These are phyloP conservation scores for Dicaeum eximium DNA, from an alignment of 2,113 vertebrate species.

Conservation along the genomic window DNA sequence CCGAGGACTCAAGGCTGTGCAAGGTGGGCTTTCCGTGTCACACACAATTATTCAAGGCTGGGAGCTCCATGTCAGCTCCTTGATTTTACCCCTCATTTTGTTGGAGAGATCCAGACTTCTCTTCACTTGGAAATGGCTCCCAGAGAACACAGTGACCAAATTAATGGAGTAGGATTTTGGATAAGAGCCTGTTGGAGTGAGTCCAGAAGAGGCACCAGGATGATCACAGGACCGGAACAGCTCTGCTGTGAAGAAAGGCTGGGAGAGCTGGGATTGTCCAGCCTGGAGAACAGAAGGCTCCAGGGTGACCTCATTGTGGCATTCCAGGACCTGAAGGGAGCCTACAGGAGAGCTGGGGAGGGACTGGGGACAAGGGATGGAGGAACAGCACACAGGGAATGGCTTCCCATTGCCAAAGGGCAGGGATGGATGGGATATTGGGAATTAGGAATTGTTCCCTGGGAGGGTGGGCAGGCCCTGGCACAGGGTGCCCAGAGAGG, in stretches of 20 bases:
- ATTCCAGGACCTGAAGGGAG: background rate
- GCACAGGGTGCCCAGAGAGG: background rate
- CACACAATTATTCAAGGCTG: background rate
- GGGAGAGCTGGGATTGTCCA: background rate
- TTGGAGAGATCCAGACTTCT: background rate
- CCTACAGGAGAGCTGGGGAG: background rate
- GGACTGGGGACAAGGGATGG: rapidly evolving
- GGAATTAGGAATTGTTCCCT: background rate
- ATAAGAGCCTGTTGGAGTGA: background rate
- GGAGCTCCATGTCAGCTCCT: background rate
- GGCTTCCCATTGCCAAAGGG: background rate
- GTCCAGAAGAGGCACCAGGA: background rate
- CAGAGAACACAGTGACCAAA: background rate
- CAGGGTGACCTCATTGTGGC: background rate
- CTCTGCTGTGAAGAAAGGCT: background rate
- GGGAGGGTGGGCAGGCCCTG: background rate
- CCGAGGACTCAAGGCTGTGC: background rate
- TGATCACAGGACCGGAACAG: background rate
- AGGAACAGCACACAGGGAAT: background rate
- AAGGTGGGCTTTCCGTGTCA: background rate
- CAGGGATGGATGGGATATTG: rapidly evolving
- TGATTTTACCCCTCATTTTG: background rate
- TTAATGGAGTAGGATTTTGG: background rate
- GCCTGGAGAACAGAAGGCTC: background rate
- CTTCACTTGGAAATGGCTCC: background rate